Conservation (phyloP, 2,113 vertebrate genomes). For the Centropristis striata region DNA sequence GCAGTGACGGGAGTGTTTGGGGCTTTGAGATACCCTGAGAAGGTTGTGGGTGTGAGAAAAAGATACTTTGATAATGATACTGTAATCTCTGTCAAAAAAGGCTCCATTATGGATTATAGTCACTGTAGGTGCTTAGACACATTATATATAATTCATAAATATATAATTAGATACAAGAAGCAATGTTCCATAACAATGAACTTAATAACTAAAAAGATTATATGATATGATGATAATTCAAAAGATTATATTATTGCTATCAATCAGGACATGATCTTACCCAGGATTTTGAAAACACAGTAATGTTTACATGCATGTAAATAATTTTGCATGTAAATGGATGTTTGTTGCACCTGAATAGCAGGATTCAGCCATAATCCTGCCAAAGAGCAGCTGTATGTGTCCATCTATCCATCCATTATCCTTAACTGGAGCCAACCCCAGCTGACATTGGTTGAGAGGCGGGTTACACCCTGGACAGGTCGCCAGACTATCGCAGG, state of each 20-base stretch:
- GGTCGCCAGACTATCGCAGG: too few species aligned
- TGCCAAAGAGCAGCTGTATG: not conserved
- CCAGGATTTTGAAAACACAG: not conserved
- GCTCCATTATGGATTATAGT: not conserved
- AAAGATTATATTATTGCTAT: not conserved
- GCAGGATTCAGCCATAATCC: not conserved
- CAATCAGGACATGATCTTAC: not conserved
- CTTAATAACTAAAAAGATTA: not conserved
- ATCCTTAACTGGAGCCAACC: too few species aligned
- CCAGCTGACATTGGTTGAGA: too few species aligned
- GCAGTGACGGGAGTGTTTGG: conserved; percentile 9
- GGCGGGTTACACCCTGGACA: too few species aligned
- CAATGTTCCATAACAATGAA: not conserved
- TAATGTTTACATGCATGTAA: not conserved
- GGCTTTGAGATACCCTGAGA: conserved; percentile 1
- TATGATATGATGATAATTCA: not conserved
- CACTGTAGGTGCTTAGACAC: not conserved
- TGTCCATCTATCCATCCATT: too few species aligned
- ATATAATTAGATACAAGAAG: not conserved
- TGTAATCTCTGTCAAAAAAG: not conserved
- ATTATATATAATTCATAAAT: not conserved
- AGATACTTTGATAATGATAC: not conserved
- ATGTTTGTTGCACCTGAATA: conserved; percentile 1
- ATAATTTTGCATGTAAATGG: not conserved
- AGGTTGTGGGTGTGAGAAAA: conserved; percentile 8